Evolutionary conservation across 2,797 vertebrate genomes (phyloP), one percentile per base, ranked within the genome.

Genomic region (Ctenopoma multispine): DNA sequence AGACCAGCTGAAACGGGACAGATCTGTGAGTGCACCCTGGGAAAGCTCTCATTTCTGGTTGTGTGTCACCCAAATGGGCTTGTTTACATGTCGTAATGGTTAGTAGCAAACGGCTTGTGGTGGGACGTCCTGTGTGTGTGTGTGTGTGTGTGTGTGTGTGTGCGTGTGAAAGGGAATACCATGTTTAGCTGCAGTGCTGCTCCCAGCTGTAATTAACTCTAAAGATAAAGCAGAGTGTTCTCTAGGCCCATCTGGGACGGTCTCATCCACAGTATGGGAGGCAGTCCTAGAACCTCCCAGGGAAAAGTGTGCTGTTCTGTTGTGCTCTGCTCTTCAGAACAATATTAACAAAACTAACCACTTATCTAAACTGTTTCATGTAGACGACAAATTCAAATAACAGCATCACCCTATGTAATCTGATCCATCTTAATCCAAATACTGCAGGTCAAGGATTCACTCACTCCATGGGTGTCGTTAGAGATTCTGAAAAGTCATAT

Each of bases 71-170:
- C 68, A 71, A 67, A 81, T 63, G 46, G 38, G 38, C 80, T 78
- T 78, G 84, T 86, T 78, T 78, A 81, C 80, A 80, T 72, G 78
- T 56, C 57, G 61, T 53, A 23, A 69, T 78, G 84, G 82, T 85
- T 59, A 64, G 68, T 15, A 66, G 73, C 63, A 54, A 68, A 69
- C 79, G 69, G 72, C 40, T 49, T 79, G 79, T 49, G 77, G 75
- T 64, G 62, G 63, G 76, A 77, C 58, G 1, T 46, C 65, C 64
- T 27, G 23, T 54, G 71, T 63, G 69, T 64, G 27, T 18, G 64
- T 63, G 50, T 69, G 71, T 56, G 29, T 20, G 64, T 58, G 50
- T 69, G 71, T 50, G 60, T 69, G 64, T 62, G 75, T 66, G 60
- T 58, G n/a, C n/a, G 41, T 67, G 59, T 60, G 7, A 20, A 41